Evolutionary conservation across 2,113 vertebrate species (phyloP).

Genomic region (Brachypteracias leptosomus): DNA sequence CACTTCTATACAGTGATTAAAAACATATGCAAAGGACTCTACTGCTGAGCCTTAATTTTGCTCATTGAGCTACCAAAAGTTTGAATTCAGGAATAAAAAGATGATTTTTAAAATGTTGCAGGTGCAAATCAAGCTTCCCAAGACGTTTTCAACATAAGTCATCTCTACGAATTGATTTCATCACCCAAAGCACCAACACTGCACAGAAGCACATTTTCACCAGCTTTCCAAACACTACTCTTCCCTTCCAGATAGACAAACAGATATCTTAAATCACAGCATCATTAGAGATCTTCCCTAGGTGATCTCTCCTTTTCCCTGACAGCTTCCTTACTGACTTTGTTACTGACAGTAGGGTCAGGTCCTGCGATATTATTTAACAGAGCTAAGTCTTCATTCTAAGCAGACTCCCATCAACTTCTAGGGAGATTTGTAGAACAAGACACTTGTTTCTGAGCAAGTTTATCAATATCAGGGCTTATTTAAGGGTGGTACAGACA

Average conservation of each 20-base stretch:
- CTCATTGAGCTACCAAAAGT: not conserved
- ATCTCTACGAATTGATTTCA: not conserved
- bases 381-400: not conserved
- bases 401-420: not conserved
- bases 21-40: not conserved
- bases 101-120: not conserved
- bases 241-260: not conserved
- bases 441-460: not conserved
- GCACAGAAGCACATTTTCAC: not conserved
- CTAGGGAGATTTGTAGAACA: not conserved
- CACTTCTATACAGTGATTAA: not conserved
- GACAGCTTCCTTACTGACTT: not conserved
- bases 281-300: not conserved
- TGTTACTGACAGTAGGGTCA: not conserved
- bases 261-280: not conserved
- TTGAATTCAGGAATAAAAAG: not conserved
- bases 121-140: not conserved
- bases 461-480: not conserved
- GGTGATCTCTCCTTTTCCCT: not conserved
- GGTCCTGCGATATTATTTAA: not conserved
- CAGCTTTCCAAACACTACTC: not conserved
- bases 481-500: not conserved
- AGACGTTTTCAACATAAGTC: not conserved
- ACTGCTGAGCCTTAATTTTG: not conserved
- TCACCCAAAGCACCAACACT: not conserved